Conservation (phyloP, 2,797 vertebrate genomes). For the Liasis olivaceus region DNA sequence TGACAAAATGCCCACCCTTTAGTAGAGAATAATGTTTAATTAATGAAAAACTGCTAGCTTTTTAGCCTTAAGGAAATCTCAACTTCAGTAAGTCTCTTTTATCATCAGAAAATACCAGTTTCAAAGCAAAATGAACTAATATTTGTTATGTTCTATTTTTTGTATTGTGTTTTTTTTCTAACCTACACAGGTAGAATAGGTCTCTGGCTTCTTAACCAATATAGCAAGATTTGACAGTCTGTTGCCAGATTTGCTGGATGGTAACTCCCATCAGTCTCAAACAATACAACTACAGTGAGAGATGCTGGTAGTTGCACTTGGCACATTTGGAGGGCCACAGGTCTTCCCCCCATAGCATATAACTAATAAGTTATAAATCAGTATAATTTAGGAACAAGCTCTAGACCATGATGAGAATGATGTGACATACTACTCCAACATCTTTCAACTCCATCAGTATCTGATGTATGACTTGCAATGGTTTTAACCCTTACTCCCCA, state of each 20-base stretch:
- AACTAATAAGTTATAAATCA: background rate
- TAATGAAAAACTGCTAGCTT: conserved; percentile 46
- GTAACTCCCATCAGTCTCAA: background rate
- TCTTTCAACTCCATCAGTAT: background rate
- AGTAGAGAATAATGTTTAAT: conserved; percentile 41
- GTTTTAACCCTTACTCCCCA: background rate
- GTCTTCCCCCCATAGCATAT: background rate
- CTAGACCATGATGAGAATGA: background rate
- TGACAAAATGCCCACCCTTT: conserved; percentile 45
- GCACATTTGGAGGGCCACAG: background rate
- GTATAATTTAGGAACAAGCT: background rate
- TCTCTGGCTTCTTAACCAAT: conserved; percentile 11
- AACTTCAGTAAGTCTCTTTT: conserved; percentile 31
- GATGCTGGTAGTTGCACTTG: background rate
- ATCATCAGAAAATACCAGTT: conserved; percentile 23
- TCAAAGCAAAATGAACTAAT: conserved; percentile 12
- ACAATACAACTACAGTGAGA: background rate
- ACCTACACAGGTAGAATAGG: background rate
- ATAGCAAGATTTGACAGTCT: background rate
- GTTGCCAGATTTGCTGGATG: background rate
- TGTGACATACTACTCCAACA: background rate
- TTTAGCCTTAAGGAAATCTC: conserved; percentile 30
- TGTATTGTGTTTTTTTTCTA: background rate
- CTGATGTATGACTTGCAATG: background rate
- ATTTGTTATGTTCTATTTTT: background rate